Conservation (phyloP, 2,888 invertebrate genomes). For the Cheilosia soror region DNA sequence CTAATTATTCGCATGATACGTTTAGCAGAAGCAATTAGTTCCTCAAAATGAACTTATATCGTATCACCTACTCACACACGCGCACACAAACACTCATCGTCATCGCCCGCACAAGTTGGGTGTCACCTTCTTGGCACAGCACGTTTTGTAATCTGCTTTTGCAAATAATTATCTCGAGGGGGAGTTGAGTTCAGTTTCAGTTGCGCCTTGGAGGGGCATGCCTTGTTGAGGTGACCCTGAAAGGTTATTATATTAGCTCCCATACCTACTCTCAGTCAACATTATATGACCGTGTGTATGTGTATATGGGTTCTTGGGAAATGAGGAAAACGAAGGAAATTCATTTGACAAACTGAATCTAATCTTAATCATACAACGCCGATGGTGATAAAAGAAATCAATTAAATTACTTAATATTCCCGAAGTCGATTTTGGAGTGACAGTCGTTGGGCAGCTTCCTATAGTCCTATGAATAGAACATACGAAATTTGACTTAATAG, state of each 20-base stretch:
- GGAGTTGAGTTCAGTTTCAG: slow-evolving; percentile 21
- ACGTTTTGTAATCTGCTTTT: slow-evolving; percentile 68
- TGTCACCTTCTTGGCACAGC: slow-evolving; percentile 62
- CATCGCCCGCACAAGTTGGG: slow-evolving; percentile 7
- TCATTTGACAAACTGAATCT: slow-evolving; percentile 35
- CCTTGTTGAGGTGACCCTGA: slow-evolving; percentile 48
- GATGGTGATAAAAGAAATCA: slow-evolving; percentile 45
- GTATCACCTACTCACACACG: slow-evolving; percentile 20
- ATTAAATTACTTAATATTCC: slow-evolving; percentile 47
- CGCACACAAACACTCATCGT: not conserved
- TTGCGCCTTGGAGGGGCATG: slow-evolving; percentile 22
- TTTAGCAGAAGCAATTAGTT: slow-evolving; percentile 69
- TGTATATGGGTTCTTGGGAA: slow-evolving; percentile 6
- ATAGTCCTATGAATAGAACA: too few species aligned
- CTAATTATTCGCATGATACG: slow-evolving; percentile 71
- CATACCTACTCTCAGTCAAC: not conserved
- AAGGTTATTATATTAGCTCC: slow-evolving; percentile 41
- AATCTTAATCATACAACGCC: slow-evolving; percentile 46
- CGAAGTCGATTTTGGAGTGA: slow-evolving; percentile 12
- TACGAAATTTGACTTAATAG: too few species aligned
- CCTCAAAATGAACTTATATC: slow-evolving; percentile 57
- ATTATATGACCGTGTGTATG: slow-evolving; percentile 1
- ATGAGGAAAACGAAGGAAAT: slow-evolving; percentile 30
- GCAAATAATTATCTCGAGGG: slow-evolving; percentile 59
- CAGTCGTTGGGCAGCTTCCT: not conserved